Evolutionary conservation across 2,797 vertebrate genomes (phyloP), one percentile per base, ranked within the genome.

Genomic region (Notolepis coatsorum): DNA sequence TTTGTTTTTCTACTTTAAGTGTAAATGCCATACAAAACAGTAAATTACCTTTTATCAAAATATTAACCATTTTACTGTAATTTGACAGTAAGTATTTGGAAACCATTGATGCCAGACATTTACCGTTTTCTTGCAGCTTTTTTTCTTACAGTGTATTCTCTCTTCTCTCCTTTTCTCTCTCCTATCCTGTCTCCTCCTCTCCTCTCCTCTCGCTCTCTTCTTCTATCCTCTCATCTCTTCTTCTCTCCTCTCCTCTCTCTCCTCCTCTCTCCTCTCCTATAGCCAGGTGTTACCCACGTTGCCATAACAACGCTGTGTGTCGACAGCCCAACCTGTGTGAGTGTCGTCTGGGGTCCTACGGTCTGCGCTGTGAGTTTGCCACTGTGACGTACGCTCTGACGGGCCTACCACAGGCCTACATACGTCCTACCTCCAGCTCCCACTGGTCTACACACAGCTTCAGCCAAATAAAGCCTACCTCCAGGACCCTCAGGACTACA

Each of bases 281-380:
- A 86, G 84, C 77, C 7, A 67, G 65, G 49, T 86, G 84, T 45
- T 27, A 61, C 31, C 65, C 81, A 1, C 72, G 67, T 3, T 86
- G 81, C 52, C 72, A 70, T 35, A 84, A 84, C 43, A 61, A 61
- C 43, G 73, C 68, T 1, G 33, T 65, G 5, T 80, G 86, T 61
- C 38, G 58, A 9, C 45, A 24, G 27, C 52, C 43, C 15, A 72
- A 81, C 25, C 25, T 28, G 25, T 86, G 84, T 27, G 60, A 35
- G 13, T 86, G 84, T 30, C 73, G 51, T n/a, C 15, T 35, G 0
- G 79, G 68, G 13, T 82, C 71, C 54, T 47, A 71, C 0, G 79
- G 81, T 1, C 51, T 61, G 20, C 66, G 79, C 37, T 86, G 84
- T 57, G 68, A 84, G 58, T 56, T 65, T 3, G 5, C 49, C 20